Base-by-base conservation (phyloP, 2,797 vertebrate genomes). In the Hozukius guyotensis region DNA sequence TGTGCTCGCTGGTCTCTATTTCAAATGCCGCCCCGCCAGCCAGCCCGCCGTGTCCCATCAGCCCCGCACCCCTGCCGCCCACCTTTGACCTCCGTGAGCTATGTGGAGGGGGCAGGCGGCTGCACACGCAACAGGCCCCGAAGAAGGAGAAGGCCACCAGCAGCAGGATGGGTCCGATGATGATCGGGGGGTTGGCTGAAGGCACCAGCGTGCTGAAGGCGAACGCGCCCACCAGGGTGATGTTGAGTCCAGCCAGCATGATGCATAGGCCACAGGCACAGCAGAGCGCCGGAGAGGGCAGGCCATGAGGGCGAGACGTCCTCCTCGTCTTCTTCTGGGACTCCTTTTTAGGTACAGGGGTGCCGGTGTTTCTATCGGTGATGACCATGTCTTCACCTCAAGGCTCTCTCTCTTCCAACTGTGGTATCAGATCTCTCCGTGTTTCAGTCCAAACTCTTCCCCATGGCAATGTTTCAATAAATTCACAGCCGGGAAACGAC, bases 231-330 rank as follows among this genome's bases (percentile, higher is more conserved):
- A 99, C 97, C 73, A 99, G 90, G 8, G 98, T 99, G 94, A 99
- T 98, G 95, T 99, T 99, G 91, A 99, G 97, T 78, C 98, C 98
- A 1, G 98, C 98, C 63, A 99, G 93, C 97, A 99, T 97, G 94
- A 98, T 96, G 95, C 98, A 99, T 12, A 99, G 96, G 36, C 98
- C 98, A 32, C 98, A 99, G 53, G 98, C 97, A 0, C 98, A 99
- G 93, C 98, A 98, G 38, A 99, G 96, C 0, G 97, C 98, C 0
- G 97, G 98, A 12, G 97, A 98, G 0, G 97, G 97, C 20, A 98
- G 94, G 20, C 97, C 95, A 22, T 96, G 96, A 18, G 95, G 96
- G 84, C 78, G 96, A 89, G 80, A 91, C 89, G 83, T 90, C 72
- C 85, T 87, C 81, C 70, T 91, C 65, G 81, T 89, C 60, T 94